A percentile compares a stretch with the other conserved stretches of the same genome.
Conservation (phyloP, 2,113 vertebrate genomes). For the Petroica traversi region DNA sequence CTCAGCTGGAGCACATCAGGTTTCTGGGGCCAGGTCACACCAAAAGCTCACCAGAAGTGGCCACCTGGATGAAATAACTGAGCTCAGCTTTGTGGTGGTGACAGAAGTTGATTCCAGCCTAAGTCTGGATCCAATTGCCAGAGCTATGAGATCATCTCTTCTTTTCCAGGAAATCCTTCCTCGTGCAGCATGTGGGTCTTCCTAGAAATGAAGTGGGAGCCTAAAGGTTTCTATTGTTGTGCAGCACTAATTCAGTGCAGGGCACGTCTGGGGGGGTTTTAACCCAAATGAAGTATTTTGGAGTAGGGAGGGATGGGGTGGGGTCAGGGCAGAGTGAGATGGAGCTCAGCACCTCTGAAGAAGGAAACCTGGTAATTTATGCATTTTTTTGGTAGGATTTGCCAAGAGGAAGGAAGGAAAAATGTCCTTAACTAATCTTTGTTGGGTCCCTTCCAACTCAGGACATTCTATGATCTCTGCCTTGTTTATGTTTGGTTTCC, state of each 20-base stretch:
- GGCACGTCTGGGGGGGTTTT: fast-evolving
- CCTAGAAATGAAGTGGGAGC: background rate
- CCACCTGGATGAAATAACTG: background rate
- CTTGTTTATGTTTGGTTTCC: background rate
- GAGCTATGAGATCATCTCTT: background rate
- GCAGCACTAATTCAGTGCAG: background rate
- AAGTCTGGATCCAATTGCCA: background rate
- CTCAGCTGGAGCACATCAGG: background rate
- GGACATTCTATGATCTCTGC: background rate
- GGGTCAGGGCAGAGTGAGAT: background rate
- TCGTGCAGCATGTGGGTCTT: background rate
- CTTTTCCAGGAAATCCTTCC: background rate
- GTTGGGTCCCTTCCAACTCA: background rate
- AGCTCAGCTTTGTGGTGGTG: background rate
- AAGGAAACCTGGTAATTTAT: background rate
- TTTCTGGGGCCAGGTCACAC: background rate
- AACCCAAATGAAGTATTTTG: background rate
- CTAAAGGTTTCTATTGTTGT: background rate
- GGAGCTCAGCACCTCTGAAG: background rate
- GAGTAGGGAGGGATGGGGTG: background rate
- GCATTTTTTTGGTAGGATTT: background rate
- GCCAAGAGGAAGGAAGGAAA: background rate
- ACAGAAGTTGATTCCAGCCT: background rate
- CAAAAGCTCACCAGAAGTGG: background rate
- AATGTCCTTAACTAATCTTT: background rate